Conservation (phyloP, 1,140 invertebrate species). For the Aphelenchoides avenae region DNA sequence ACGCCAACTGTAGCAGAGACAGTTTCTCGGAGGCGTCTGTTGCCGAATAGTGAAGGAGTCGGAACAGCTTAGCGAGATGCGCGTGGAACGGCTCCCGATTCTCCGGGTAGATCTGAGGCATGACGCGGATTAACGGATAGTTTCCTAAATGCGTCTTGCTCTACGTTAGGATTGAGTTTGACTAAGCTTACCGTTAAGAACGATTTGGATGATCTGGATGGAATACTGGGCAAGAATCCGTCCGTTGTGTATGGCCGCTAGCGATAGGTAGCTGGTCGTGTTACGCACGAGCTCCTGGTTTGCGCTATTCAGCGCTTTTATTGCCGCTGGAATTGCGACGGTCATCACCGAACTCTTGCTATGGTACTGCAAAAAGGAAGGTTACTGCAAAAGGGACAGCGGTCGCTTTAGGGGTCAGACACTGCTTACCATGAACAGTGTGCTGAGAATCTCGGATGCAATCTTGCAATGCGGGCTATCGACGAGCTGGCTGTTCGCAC, state of each 20-base stretch:
- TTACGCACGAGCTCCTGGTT: conserved; percentile 82
- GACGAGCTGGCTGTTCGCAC: conserved; percentile 65
- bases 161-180: too few species aligned
- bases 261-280: conserved; percentile 81
- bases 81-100: conserved; percentile 77
- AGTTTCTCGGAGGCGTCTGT: conserved; percentile 69
- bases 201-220: conserved; percentile 80
- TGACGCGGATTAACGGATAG: conserved; percentile 71
- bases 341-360: conserved; percentile 81
- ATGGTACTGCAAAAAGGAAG: conserved; percentile 70
- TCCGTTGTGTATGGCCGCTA: conserved; percentile 85
- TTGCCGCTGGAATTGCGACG: conserved; percentile 77
- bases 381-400: neutral
- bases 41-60: conserved; percentile 71
- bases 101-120: conserved; percentile 79
- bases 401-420: neutral
- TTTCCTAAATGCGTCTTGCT: conserved; percentile 18
- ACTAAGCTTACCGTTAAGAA: conserved; percentile 71
- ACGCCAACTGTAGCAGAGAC: conserved; percentile 74
- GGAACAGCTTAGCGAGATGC: conserved; percentile 75
- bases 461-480: conserved; percentile 92
- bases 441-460: conserved; percentile 83
- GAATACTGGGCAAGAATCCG: conserved; percentile 77
- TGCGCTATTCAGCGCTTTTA: conserved; percentile 80
- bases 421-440: conserved; percentile 77